These are phyloP conservation scores for Drosophila atroscutellata DNA, from an alignment of 2,888 invertebrate genomes.

Conservation along the genomic window DNA sequence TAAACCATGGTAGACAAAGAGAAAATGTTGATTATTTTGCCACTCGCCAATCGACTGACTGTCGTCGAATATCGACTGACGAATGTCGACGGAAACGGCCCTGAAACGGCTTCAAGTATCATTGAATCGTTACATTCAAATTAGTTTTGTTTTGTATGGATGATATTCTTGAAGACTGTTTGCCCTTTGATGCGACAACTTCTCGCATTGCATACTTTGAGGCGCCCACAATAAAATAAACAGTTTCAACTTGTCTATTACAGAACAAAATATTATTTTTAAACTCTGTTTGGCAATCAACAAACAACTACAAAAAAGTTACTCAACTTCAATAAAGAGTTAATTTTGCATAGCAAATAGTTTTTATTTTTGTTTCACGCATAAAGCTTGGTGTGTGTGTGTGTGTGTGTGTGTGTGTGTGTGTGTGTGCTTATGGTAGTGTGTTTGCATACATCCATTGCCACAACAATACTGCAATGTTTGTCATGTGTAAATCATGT, in stretches of 20 bases:
- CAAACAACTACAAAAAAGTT: slow-evolving; percentile 32
- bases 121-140: slow-evolving; percentile 57
- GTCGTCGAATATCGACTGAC: slow-evolving; percentile 10
- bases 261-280: slow-evolving; percentile 17
- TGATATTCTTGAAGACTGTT: slow-evolving; percentile 40
- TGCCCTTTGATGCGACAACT: slow-evolving; percentile 31
- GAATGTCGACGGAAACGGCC: not conserved
- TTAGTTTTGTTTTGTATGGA: slow-evolving; percentile 42
- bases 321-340: slow-evolving; percentile 35
- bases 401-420: slow-evolving; percentile 5
- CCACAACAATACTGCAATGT: slow-evolving; percentile 54
- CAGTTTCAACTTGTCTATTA: not conserved
- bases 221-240: not conserved
- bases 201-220: slow-evolving; percentile 28
- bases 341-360: slow-evolving; percentile 47
- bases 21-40: slow-evolving; percentile 66
- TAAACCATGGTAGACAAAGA: slow-evolving; percentile 31
- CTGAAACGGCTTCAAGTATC: slow-evolving; percentile 31
- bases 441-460: slow-evolving; percentile 16
- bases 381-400: not conserved
- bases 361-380: slow-evolving; percentile 15
- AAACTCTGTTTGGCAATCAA: slow-evolving; percentile 20
- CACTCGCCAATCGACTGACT: slow-evolving; percentile 26
- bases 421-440: not conserved
- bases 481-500: slow-evolving; percentile 51